These are phyloP conservation scores for Papilio dardanus DNA, from an alignment of 1,140 invertebrate species.

Conservation along the genomic window DNA sequence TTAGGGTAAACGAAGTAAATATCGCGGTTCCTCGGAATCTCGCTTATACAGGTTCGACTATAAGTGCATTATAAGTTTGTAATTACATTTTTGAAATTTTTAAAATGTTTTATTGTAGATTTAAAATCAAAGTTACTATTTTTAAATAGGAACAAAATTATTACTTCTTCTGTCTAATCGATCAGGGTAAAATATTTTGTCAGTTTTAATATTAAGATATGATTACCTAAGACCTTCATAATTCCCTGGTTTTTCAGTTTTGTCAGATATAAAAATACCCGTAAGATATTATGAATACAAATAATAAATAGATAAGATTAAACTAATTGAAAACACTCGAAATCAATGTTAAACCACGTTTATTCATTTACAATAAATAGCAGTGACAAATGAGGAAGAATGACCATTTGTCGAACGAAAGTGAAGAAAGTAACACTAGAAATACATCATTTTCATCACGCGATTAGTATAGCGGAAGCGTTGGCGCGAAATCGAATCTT, in stretches of 20 bases:
- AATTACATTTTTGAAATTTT: too few species aligned
- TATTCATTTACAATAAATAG: neutral
- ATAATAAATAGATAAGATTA: constrained; percentile 23
- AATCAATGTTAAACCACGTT: constrained; percentile 23
- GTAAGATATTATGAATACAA: neutral
- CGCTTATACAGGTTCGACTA: too few species aligned
- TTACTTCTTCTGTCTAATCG: too few species aligned
- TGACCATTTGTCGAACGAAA: constrained; percentile 65
- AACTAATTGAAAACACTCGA: constrained; percentile 16
- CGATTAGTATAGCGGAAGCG: constrained; percentile 70
- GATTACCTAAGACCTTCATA: neutral
- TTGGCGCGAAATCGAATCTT: constrained; percentile 73
- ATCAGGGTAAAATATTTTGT: neutral
- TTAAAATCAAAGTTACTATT: too few species aligned
- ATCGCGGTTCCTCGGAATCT: too few species aligned
- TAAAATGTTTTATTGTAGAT: too few species aligned
- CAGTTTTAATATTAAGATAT: neutral
- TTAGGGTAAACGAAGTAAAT: too few species aligned
- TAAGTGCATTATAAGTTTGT: too few species aligned
- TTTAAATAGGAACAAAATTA: too few species aligned
- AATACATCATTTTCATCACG: constrained; percentile 79
- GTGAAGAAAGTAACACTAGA: constrained; percentile 73
- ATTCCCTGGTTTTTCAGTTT: neutral
- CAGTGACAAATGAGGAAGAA: constrained; percentile 51
- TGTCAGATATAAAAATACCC: neutral